Percentiles rank a stretch among this genome's conserved stretches.
These are phyloP conservation scores for Microplitis demolitor DNA, from an alignment of 1,140 invertebrate genomes.

Conservation along the genomic window DNA sequence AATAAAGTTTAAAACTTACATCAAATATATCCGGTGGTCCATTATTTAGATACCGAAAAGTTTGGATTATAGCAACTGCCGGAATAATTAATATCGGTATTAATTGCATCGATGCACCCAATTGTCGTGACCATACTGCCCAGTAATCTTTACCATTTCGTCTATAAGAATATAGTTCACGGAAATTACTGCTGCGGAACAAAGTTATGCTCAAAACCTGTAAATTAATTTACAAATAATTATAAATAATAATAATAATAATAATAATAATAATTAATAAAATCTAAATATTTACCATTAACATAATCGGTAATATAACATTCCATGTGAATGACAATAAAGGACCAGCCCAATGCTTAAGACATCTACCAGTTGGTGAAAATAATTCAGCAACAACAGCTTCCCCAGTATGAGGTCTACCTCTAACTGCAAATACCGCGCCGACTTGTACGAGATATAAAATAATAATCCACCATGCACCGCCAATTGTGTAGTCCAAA, in stretches of 20 bases:
- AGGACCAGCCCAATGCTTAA: slow-evolving; percentile 68
- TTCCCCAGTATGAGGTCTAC: slow-evolving; percentile 83
- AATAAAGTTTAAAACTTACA: slow-evolving; percentile 63
- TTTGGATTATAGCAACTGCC: slow-evolving; percentile 78
- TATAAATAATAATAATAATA: not conserved
- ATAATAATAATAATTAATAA: slow-evolving; percentile 11
- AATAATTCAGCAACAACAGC: slow-evolving; percentile 75
- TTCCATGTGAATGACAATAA: slow-evolving; percentile 88
- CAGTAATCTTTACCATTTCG: slow-evolving; percentile 67
- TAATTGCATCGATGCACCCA: slow-evolving; percentile 78
- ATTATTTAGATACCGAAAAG: slow-evolving; percentile 78
- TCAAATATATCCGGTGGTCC: slow-evolving; percentile 87
- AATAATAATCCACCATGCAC: slow-evolving; percentile 84
- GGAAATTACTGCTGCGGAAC: slow-evolving; percentile 76
- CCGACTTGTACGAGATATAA: slow-evolving; percentile 77
- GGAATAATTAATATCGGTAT: slow-evolving; percentile 78
- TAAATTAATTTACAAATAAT: not conserved
- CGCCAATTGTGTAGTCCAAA: slow-evolving; percentile 80
- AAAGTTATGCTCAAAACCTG: slow-evolving; percentile 78
- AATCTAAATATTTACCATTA: slow-evolving; percentile 66
- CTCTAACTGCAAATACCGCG: slow-evolving; percentile 81
- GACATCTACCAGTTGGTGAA: slow-evolving; percentile 61
- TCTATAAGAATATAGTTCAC: slow-evolving; percentile 75
- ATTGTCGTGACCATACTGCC: slow-evolving; percentile 76
- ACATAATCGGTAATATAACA: slow-evolving; percentile 76